Base-by-base conservation (phyloP, 2,113 vertebrate species). In the Ictalurus furcatus region DNA sequence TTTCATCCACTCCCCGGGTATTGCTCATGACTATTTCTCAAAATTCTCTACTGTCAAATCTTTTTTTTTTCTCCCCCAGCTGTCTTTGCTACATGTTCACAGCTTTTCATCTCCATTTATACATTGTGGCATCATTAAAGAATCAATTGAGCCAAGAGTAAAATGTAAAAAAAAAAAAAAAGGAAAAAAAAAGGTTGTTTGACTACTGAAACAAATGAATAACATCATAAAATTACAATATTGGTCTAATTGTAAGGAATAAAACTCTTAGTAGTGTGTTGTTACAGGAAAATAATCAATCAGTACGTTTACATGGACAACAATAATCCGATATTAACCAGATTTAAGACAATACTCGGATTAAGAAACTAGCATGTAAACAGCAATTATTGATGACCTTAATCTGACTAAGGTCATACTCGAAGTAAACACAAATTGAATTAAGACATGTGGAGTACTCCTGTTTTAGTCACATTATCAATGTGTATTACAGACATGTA, bases 1-100 rank as follows among this genome's bases (percentile, higher is more conserved):
- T 99, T 90, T 96, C 95, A 2, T 91, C 94, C 0, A 94, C 96
- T 9, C 98, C 98, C 8, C 96, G 97, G 94, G 98, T 99, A 94
- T 95, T 94, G 92, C 85, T 44, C 25, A 21, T 34, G 44, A 61
- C 56, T 37, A 30, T 85, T 79, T 76, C 81, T 85, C n/a, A 81
- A 74, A 84, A 84, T n/a, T 14, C 52, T 44, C 61, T 6, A 61
- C 56, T 16, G 7, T 7, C 0, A 17, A 12, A 13, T 17, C 25
- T 44, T 17, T 63, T 28, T 28, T 52, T 52, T 52, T 52, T 11
- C 8, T 16, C n/a, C 9, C 9, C 14, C 25, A 56, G 11, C 14
- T 61, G 40, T 17, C n/a, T 78, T 58, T 52, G 44, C 28, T 56
- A 17, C 28, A 17, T 69, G 34, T 40, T 84, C 80, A 87, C 6